These are phyloP conservation scores for Tragelaphus scriptus DNA, from an alignment of 2,113 vertebrate species.

Conservation along the genomic window DNA sequence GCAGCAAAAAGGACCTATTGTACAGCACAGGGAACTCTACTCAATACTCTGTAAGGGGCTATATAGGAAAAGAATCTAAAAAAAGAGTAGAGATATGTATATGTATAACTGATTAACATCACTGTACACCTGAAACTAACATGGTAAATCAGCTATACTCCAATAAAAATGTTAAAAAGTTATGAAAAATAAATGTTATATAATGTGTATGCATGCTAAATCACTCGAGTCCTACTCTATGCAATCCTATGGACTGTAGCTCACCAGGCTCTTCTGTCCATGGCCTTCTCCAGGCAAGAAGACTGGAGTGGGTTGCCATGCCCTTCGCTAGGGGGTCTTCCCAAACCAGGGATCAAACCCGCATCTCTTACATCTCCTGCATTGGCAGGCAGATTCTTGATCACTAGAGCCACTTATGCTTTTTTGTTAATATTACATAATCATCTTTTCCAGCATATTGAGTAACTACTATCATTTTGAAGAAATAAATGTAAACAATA, in stretches of 20 bases:
- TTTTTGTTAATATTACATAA: conserved; percentile 1
- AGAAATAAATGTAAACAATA: neutral
- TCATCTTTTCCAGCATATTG: neutral
- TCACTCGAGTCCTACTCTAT: neutral
- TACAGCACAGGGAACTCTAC: neutral
- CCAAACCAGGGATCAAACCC: neutral
- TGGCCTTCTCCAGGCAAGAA: neutral
- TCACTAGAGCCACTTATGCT: neutral
- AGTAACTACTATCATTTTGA: neutral
- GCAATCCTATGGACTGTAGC: neutral
- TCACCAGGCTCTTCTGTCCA: neutral
- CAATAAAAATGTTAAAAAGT: neutral
- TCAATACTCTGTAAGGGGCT: neutral
- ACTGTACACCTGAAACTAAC: neutral
- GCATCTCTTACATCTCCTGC: neutral
- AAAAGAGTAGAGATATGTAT: neutral
- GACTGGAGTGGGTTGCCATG: neutral
- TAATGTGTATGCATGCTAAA: neutral
- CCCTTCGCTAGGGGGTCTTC: neutral
- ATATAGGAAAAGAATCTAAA: neutral
- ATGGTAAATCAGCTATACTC: neutral
- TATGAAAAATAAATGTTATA: neutral
- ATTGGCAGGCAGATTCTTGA: neutral
- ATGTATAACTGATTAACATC: neutral
- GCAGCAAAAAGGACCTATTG: neutral